phyloP scores from a whole-genome alignment of 2,797 vertebrate genomes.

The Gephyroberyx darwinii region DNA sequence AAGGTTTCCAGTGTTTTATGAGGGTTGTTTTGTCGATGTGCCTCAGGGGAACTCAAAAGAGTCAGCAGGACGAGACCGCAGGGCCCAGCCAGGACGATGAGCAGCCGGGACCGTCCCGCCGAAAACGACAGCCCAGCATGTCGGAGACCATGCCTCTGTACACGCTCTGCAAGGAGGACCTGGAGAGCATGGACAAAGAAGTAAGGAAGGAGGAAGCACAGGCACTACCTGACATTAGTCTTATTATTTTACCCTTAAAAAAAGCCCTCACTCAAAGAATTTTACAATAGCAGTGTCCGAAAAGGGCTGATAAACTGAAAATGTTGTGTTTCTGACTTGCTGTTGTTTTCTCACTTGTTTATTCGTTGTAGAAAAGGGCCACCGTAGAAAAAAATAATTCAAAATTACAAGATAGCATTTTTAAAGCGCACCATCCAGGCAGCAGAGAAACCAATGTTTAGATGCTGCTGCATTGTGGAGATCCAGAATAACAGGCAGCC shows the following conservation, averaged over 20 bases:
- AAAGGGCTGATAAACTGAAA: too few species aligned
- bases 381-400: too few species aligned
- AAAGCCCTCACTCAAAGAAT: too few species aligned
- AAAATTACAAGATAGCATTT: too few species aligned
- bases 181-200: constrained; percentile 99
- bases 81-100: constrained; percentile 81
- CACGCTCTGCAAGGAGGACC: constrained; percentile 95
- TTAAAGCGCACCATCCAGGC: too few species aligned
- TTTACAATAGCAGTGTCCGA: too few species aligned
- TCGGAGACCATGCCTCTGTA: constrained; percentile 97
- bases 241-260: not conserved
- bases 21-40: not conserved
- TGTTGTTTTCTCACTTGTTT: too few species aligned
- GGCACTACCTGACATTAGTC: not conserved
- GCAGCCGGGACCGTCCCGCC: constrained; percentile 88
- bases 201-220: constrained; percentile 74
- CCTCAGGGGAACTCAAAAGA: constrained; percentile 85
- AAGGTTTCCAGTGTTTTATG: constrained; percentile 4
- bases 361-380: too few species aligned
- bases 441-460: too few species aligned
- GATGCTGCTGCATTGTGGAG: too few species aligned
- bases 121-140: constrained; percentile 96
- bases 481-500: too few species aligned
- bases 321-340: too few species aligned
- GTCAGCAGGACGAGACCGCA: constrained; percentile 72